These are phyloP conservation scores for Archaeoteleia sp. DNA, from an alignment of 2,888 invertebrate genomes.

Conservation along the genomic window DNA sequence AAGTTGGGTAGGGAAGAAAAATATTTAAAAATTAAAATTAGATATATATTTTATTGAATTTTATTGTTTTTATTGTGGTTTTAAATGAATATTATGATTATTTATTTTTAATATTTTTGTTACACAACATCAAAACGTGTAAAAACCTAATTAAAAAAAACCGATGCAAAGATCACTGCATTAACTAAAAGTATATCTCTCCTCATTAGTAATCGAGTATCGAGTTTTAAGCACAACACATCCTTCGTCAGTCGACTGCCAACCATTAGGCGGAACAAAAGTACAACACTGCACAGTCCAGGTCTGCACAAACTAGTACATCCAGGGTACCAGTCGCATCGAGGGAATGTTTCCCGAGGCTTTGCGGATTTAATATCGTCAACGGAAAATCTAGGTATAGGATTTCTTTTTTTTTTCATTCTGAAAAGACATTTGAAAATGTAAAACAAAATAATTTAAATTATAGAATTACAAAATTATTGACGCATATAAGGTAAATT, in stretches of 20 bases:
- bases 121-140: slow-evolving; percentile 3
- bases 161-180: slow-evolving; percentile 21
- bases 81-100: slow-evolving; percentile 58
- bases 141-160: neutral
- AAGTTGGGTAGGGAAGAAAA: no score
- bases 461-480: no score
- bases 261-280: slow-evolving; percentile 88
- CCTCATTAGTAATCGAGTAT: slow-evolving; percentile 78
- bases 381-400: slow-evolving; percentile 86
- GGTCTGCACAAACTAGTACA: slow-evolving; percentile 78
- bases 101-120: slow-evolving; percentile 37
- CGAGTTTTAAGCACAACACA: slow-evolving; percentile 94
- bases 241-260: slow-evolving; percentile 94
- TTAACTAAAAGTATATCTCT: slow-evolving; percentile 39
- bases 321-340: slow-evolving; percentile 74
- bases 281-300: slow-evolving; percentile 85
- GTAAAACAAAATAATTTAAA: no score
- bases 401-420: slow-evolving; percentile 41
- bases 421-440: no score
- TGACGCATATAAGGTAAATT: no score
- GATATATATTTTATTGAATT: no score
- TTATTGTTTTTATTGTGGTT: slow-evolving; percentile 19
- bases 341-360: slow-evolving; percentile 75
- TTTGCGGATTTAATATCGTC: slow-evolving; percentile 85
- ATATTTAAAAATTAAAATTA: no score